A percentile compares a stretch with the other conserved stretches of the same genome.
Evolutionary conservation across 2,888 invertebrate species (phyloP).

Genomic region (Calliopum simillimum): DNA sequence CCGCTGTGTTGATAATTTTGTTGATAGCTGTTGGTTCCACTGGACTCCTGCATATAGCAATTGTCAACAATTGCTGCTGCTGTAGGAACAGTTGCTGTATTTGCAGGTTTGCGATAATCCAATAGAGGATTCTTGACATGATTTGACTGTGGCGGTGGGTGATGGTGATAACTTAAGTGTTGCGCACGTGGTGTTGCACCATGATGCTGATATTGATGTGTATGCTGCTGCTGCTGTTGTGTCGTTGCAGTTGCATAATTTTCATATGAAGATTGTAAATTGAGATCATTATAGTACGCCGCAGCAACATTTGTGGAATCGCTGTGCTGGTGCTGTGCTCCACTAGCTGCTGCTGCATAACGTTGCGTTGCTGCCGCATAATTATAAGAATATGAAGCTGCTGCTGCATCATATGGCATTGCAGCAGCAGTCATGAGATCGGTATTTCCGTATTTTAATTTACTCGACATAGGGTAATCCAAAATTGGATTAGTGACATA

Average conservation of each 20-base stretch:
- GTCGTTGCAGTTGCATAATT: slow-evolving; percentile 45
- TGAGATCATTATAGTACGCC: slow-evolving; percentile 57
- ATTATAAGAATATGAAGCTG: slow-evolving; percentile 28
- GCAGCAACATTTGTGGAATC: slow-evolving; percentile 20
- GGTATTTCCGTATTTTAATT: slow-evolving; percentile 55
- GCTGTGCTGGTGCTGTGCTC: slow-evolving; percentile 38
- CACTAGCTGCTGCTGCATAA: slow-evolving; percentile 35
- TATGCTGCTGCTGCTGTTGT: slow-evolving; percentile 16
- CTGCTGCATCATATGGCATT: slow-evolving; percentile 48
- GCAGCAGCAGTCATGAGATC: slow-evolving; percentile 51
- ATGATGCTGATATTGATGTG: slow-evolving; percentile 38
- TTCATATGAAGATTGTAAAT: slow-evolving; percentile 49
- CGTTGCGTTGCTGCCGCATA: slow-evolving; percentile 43
- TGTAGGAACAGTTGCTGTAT: neutral
- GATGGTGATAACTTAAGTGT: neutral
- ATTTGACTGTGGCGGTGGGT: neutral
- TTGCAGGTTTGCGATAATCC: slow-evolving; percentile 54
- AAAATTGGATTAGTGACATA: slow-evolving; percentile 36
- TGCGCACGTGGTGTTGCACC: slow-evolving; percentile 32
- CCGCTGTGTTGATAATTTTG: slow-evolving; percentile 11
- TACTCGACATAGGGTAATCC: slow-evolving; percentile 44
- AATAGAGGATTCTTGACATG: slow-evolving; percentile 46
- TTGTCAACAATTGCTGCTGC: neutral
- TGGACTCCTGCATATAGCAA: slow-evolving; percentile 20
- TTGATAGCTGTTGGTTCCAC: slow-evolving; percentile 31